Evolutionary conservation across 2,113 vertebrate species (phyloP), one percentile per base, ranked within the genome.

Genomic region (Cyphomyrus plagiostoma): DNA sequence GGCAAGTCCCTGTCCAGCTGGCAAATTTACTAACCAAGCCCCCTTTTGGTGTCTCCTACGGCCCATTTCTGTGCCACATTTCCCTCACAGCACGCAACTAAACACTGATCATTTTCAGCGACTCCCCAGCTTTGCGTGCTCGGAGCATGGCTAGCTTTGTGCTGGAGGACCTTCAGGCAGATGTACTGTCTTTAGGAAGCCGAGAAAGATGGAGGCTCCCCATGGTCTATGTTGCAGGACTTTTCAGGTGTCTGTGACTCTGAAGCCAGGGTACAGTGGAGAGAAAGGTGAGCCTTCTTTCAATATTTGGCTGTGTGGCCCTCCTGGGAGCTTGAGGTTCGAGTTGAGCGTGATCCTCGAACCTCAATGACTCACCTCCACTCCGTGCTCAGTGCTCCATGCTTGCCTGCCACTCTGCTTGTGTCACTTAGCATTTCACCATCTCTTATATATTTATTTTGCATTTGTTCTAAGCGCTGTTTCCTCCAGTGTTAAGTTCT

Each of bases 31-130:
- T 89, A 90, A 88, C 90, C 92, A 92, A 89, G 30, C 50, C 50
- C 56, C 85, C 39, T 62, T 91, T 92, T 92, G 86, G 91, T 90
- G 92, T 89, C 88, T 77, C 90, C 93, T 87, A 8, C 48, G n/a
- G 15, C 11, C 35, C 56, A 91, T 90, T 90, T 89, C 89, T 90
- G 90, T 86, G 56, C 92, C 94, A 87, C 85, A 46, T 74, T 84
- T 91, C 92, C 91, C 88, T 66, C 82, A 91, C 85, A 92, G 89
- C 90, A 93, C 84, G 86, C 10, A 89, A 90, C 92, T 95, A 94
- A 95, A 93, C 80, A 90, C 92, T 93, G 92, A 94, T 94, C 92
- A 91, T 92, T 92, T 93, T 92, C 91, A 92, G 82, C 90, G 89
- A 91, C 91, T 94, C 91, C 89, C 91, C 87, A 92, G 89, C 92